Base-by-base conservation (phyloP, 2,797 vertebrate genomes). In the Tachyglossus aculeatus region DNA sequence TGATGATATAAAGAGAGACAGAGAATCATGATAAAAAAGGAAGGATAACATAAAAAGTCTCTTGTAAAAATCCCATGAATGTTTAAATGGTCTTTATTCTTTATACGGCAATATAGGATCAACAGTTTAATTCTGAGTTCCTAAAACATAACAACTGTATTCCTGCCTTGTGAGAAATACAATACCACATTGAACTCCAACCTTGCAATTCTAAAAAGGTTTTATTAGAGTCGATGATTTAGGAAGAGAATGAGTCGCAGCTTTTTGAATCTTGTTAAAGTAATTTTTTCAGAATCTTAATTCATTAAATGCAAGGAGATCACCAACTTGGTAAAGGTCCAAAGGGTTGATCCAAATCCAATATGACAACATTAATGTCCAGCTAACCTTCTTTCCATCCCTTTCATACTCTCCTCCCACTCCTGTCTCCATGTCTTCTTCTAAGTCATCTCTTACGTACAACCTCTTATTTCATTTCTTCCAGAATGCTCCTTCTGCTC, bases 221-320 rank as follows among this genome's bases (percentile, higher is more conserved):
- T 81, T 74, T 71, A 72, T 74, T 74, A 65, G 27, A 61, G 34
- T 40, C 43, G 9, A 50, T 71, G 37, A 60, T 50, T 50, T 80
- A 51, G 51, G 63, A 72, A 77, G 74, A 65, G 38, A 74, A n/a
- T 61, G 57, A 79, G 18, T 70, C 67, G 70, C 77, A 72, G 47
- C 29, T 33, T 18, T 45, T 73, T 71, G 12, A 53, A 10, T 63
- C 59, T 68, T 80, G 29, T 76, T 40, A 76, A 80, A 67, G 68
- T 54, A 8, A 55, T 29, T 37, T 24, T 31, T 21, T 6, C 7
- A n/a, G 38, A 7, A 45, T 72, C 78, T 68, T 61, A 51, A n/a
- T 71, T 78, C 32, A 47, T 63, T 67, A 71, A 67, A 67, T 78
- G 71, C 19, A 32, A 69, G 34, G 44, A 65, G 41, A 22, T 76